Evolutionary conservation across 2,797 vertebrate species (phyloP).

Genomic region (Sebastes jordani): DNA sequence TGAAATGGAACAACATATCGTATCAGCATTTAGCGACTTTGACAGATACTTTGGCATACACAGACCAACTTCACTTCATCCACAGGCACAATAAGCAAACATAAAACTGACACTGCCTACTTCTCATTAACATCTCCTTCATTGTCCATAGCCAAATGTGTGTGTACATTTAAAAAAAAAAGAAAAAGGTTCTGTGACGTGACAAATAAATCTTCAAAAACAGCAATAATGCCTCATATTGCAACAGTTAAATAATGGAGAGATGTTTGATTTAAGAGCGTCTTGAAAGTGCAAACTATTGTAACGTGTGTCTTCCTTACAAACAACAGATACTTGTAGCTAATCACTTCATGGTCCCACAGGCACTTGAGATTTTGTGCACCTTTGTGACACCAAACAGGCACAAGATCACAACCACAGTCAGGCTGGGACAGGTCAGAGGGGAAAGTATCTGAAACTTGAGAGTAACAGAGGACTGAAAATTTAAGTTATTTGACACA

Average conservation of each 20-base stretch:
- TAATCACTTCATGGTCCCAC: slow-evolving; percentile 48
- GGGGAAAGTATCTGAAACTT: slow-evolving; percentile 5
- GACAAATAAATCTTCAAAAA: slow-evolving; percentile 24
- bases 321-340: slow-evolving; percentile 27
- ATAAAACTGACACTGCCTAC: slow-evolving; percentile 22
- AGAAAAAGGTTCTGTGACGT: background rate
- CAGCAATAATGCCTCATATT: slow-evolving; percentile 42
- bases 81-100: slow-evolving; percentile 61
- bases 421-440: slow-evolving; percentile 20
- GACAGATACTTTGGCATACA: slow-evolving; percentile 49
- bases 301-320: slow-evolving; percentile 33
- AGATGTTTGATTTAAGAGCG: slow-evolving; percentile 45
- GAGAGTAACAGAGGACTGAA: slow-evolving; percentile 49
- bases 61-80: slow-evolving; percentile 44
- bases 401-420: slow-evolving; percentile 43
- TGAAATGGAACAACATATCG: slow-evolving; percentile 51
- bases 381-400: slow-evolving; percentile 47
- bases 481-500: slow-evolving; percentile 47
- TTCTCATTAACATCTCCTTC: slow-evolving; percentile 41
- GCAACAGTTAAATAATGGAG: slow-evolving; percentile 58
- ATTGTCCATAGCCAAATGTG: background rate
- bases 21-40: slow-evolving; percentile 48
- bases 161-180: slow-evolving; percentile 8
- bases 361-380: slow-evolving; percentile 65
- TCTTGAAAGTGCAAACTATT: slow-evolving; percentile 64